These are phyloP conservation scores for Desmodus rotundus DNA, from an alignment of 2,113 vertebrate species.

Conservation along the genomic window DNA sequence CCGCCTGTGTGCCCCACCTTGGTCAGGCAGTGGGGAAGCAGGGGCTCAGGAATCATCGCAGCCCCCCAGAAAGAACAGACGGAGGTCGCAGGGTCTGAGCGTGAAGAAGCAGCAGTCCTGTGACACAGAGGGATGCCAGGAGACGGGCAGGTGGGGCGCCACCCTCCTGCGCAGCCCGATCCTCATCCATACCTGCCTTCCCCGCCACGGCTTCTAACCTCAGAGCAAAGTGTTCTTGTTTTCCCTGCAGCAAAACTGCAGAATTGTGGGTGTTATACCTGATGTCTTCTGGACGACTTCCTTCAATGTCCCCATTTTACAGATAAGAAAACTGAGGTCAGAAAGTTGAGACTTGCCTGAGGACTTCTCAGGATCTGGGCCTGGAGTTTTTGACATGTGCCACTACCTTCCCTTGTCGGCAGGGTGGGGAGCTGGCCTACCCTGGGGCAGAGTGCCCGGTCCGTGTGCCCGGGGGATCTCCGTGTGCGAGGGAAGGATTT, in stretches of 20 bases:
- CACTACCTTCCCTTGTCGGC: accelerated
- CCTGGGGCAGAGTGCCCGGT: accelerated
- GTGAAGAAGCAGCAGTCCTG: no score
- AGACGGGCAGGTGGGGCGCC: neutral
- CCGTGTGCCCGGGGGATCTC: neutral
- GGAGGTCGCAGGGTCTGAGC: no score
- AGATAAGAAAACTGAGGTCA: neutral
- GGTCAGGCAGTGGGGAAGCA: neutral
- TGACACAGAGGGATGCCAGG: no score
- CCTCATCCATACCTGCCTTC: neutral
- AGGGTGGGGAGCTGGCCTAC: no score
- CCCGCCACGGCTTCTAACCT: neutral
- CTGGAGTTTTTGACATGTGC: accelerated
- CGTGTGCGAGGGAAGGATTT: accelerated
- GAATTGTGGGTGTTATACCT: neutral
- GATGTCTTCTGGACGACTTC: accelerated
- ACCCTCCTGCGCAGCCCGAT: neutral
- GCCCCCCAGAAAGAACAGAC: neutral
- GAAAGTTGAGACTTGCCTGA: neutral
- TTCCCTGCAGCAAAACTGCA: neutral
- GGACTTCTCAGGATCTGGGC: neutral
- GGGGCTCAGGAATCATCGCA: accelerated
- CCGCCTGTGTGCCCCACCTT: neutral
- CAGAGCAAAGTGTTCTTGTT: neutral
- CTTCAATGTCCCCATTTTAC: accelerated